Evolutionary conservation across 2,888 invertebrate genomes (phyloP), one percentile per base, ranked within the genome.

Genomic region (Andricus curvator): DNA sequence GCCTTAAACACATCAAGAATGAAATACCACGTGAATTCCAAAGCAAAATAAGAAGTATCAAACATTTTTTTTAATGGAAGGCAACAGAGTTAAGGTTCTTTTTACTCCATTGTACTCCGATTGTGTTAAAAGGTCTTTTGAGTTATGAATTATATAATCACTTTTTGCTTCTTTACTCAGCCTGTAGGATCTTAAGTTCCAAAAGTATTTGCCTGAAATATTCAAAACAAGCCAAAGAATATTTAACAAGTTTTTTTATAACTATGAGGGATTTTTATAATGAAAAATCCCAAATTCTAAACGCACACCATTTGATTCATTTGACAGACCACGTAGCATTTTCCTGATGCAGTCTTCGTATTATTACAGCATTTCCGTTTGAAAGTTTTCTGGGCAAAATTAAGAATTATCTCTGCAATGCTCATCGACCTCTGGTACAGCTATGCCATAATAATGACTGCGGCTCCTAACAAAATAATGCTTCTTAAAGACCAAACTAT

Each of bases 91-190:
- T 80, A 29, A 62, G 81, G 15, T 83, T 84, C 66, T 84, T 85
- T 74, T 51, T 82, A 15, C 79, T 84, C 13, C 85, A 89, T 74
- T 80, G 82, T 41, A 88, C 87, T 22, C 82, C 84, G 11, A 74
- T 88, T 22, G 84, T 87, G 20, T 25, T 84, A 5, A 85, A 81
- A 76, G 78, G 70, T 65, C 62, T 83, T 67, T 60, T 85, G 13
- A 22, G 60, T 41, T 11, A 41, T 41, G 11, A 41, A 41, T 41
- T 41, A 13, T 41, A 11, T 41, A 41, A 41, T 41, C 11, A 41
- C 41, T 41, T 41, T 41, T 41, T 41, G 41, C 41, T 41, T 13
- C 13, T 41, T 13, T 13, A 41, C 41, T 11, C 41, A 41, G 41
- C 41, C 13, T 41, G 41, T 13, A 13, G 41, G 5, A 41, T 79